phyloP scores from a whole-genome alignment of 2,888 invertebrate species.

The Tolmerus cingulatus region DNA sequence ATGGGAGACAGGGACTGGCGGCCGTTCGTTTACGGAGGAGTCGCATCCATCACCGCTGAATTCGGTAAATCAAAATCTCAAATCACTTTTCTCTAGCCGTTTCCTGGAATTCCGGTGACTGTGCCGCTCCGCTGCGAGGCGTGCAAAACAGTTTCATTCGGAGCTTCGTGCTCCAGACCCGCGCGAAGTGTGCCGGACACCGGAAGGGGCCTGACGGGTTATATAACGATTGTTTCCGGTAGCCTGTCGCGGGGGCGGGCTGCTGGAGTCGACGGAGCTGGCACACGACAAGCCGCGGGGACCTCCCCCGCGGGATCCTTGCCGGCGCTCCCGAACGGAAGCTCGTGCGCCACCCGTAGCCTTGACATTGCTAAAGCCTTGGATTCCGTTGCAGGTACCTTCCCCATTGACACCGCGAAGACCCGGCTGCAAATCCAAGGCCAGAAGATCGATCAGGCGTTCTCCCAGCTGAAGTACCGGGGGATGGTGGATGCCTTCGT shows the following conservation, averaged over 20 bases:
- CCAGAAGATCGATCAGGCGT: slow-evolving; percentile 79
- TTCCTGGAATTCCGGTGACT: not conserved
- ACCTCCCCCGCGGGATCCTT: not conserved
- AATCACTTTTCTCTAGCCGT: not conserved
- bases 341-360: not conserved
- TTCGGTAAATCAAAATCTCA: slow-evolving; percentile 71
- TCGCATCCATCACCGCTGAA: slow-evolving; percentile 93
- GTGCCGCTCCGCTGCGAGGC: not conserved
- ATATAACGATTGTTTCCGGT: not conserved
- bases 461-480: slow-evolving; percentile 79
- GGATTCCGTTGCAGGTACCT: slow-evolving; percentile 74
- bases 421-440: slow-evolving; percentile 94
- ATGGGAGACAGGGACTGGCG: slow-evolving; percentile 87
- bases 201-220: not conserved
- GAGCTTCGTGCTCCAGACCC: not conserved
- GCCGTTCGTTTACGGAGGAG: slow-evolving; percentile 93
- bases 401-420: slow-evolving; percentile 96
- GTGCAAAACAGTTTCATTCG: not conserved
- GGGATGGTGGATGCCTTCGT: slow-evolving; percentile 93
- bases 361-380: slow-evolving; percentile 15
- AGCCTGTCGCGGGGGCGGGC: not conserved
- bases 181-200: not conserved
- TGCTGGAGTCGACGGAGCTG: not conserved
- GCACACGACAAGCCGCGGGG: not conserved
- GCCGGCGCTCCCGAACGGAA: not conserved